Evolutionary conservation across 92 coral and sea anemone genomes (phyloP).

Genomic region (Nematostella vectensis): DNA sequence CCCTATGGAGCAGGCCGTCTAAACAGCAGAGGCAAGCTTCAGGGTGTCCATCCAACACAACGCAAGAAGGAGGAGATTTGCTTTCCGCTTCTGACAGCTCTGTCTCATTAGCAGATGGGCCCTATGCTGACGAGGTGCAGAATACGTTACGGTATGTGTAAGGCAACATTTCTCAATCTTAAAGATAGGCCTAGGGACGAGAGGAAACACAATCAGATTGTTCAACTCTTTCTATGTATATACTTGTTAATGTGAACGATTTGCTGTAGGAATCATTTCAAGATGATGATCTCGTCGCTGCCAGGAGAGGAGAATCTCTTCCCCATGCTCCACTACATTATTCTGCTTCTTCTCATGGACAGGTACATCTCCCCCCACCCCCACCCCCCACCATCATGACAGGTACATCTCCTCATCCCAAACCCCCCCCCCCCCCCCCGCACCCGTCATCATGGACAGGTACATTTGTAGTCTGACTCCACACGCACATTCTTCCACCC

Average conservation of each 20-base stretch:
- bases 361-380: no score
- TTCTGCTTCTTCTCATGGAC: slow-evolving; percentile 49
- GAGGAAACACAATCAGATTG: background rate
- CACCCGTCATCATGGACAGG: no score
- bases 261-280: slow-evolving; percentile 40
- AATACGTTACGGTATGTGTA: slow-evolving; percentile 8
- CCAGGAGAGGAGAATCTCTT: slow-evolving; percentile 42
- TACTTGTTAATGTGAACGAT: background rate
- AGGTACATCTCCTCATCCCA: no score
- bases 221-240: background rate
- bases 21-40: no score
- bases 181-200: background rate
- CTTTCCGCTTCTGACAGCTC: slow-evolving; percentile 20
- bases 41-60: no score
- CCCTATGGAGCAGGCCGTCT: no score
- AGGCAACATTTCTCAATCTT: background rate
- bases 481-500: no score
- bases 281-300: slow-evolving; percentile 26
- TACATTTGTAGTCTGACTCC: no score
- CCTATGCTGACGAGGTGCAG: slow-evolving; percentile 10
- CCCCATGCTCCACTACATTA: slow-evolving; percentile 44
- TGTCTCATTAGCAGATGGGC: slow-evolving; percentile 13
- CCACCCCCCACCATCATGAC: no score
- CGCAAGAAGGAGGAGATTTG: no score
- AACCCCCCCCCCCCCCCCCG: no score